Base-by-base conservation (phyloP, 2,113 vertebrate genomes). In the Hydrolagus affinis region DNA sequence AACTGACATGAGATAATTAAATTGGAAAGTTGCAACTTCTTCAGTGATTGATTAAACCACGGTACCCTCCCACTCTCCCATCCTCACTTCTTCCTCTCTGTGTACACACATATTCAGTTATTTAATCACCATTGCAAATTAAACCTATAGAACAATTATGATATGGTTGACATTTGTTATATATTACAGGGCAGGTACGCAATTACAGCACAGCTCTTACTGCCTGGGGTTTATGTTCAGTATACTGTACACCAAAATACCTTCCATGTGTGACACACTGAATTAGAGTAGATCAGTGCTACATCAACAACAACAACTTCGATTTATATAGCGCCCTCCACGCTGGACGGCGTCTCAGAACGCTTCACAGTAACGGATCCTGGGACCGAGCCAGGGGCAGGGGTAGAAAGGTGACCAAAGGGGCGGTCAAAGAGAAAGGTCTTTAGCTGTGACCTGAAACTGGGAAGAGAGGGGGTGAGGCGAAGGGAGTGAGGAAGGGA, bases 21-120 rank as follows among this genome's bases (percentile, higher is more conserved):
- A 32, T 83, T 66, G 60, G 78, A 32, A 83, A 83, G 25, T 68
- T 83, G 25, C 25, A 25, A 83, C 66, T 83, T 83, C 32, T 62
- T 64, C 77, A 30, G 21, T 83, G 77, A 83, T 83, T 83, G 59
- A 83, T 83, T 64, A 83, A 83, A 32, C 28, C n/a, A 62, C 76
- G 19, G 66, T 59, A 32, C 30, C 10, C 25, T 21, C 78, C 21
- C 25, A 28, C 12, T 57, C 23, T 21, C 72, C 56, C 75, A 6
- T 11, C 15, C 56, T 21, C 25, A 15, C 23, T 78, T 80, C 75
- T n/a, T 1, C 59, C 14, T 75, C 75, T 77, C 19, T 77, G 57
- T 60, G 23, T 12, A 11, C 19, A n/a, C 44, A n/a, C 23, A 0
- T 12, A 62, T 78, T 78, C n/a, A 78, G 21, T 8, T 25, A 62